Base-by-base conservation (phyloP, 2,888 invertebrate genomes). In the Stenodema calcarata region DNA sequence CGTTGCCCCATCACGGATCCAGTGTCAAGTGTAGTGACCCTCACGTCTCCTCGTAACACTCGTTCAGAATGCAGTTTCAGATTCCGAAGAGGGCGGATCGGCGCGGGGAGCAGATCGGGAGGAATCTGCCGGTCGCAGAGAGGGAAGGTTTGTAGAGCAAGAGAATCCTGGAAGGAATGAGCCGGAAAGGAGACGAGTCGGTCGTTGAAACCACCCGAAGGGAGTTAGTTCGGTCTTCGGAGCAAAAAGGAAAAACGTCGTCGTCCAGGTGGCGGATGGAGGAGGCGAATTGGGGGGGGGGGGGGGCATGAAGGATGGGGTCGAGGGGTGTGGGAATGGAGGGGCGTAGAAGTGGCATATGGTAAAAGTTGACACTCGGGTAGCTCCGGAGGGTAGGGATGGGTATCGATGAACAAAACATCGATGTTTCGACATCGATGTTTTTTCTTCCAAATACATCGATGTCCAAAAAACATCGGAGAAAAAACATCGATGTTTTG, bases 291-390 rank as follows among this genome's bases (percentile, higher is more conserved):
- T 14, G 44, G 3, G n/a, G 18, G 35, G n/a, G 76, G 54, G 18
- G 35, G 35, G 7, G 35, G 2, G 2, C 4, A 7, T 35, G 35
- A 7, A 35, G 35, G 35, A 4, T 35, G 35, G 4, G 35, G 35
- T 35, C 2, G 35, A 35, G 35, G 35, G 35, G 35, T n/a, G n/a
- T n/a, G n/a, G n/a, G n/a, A n/a, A n/a, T n/a, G 35, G 2, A 28
- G 35, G 18, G 35, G 70, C 4, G 35, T 12, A n/a, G 12, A 4
- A 1, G 41, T 35, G 73, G 73, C 73, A 73, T 73, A 73, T 80
- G 42, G 62, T 73, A 28, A 35, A 80, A 69, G 83, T 83, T 83
- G 83, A 83, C 83, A 83, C 83, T 54, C 83, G 35, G 83, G 83
- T 70, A 83, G 83, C 35, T 35, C 35, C 35, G 7, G 35, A 35